Percentiles rank a stretch among this genome's conserved stretches.
phyloP scores from a whole-genome alignment of 1,140 invertebrate genomes.

The Psix sp. region DNA sequence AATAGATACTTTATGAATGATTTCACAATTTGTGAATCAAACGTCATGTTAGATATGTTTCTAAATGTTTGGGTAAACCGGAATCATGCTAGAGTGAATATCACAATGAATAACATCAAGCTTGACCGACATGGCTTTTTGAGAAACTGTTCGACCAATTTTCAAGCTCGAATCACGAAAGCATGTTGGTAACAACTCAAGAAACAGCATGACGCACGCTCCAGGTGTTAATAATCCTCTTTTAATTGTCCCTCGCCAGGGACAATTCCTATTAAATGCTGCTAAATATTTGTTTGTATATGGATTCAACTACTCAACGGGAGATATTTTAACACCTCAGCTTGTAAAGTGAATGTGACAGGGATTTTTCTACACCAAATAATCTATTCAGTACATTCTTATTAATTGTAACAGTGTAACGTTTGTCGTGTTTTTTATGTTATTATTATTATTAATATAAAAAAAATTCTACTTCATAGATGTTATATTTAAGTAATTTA shows the following conservation, averaged over 20 bases:
- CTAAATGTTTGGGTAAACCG: constrained; percentile 57
- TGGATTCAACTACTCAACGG: constrained; percentile 59
- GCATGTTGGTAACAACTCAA: constrained; percentile 59
- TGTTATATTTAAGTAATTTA: too few species aligned
- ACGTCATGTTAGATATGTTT: constrained; percentile 39
- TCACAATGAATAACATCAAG: constrained; percentile 50
- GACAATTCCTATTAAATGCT: constrained; percentile 72
- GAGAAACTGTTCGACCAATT: constrained; percentile 44
- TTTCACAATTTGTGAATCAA: constrained; percentile 42
- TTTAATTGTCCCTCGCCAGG: constrained; percentile 68
- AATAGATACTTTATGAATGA: constrained; percentile 37
- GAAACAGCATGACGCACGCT: constrained; percentile 67
- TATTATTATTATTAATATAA: too few species aligned
- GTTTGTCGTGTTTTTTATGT: too few species aligned
- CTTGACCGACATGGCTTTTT: constrained; percentile 42
- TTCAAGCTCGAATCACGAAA: constrained; percentile 18
- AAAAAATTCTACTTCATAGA: too few species aligned
- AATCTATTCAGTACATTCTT: background rate
- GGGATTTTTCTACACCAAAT: constrained; percentile 45
- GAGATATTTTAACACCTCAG: constrained; percentile 63
- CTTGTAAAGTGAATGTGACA: constrained; percentile 47
- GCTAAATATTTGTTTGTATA: constrained; percentile 75
- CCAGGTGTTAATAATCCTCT: constrained; percentile 76
- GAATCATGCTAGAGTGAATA: constrained; percentile 68
- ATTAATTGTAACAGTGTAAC: too few species aligned